Evolutionary conservation across 2,113 vertebrate genomes (phyloP).

Genomic region (Rhinolophus ferrumequinum): DNA sequence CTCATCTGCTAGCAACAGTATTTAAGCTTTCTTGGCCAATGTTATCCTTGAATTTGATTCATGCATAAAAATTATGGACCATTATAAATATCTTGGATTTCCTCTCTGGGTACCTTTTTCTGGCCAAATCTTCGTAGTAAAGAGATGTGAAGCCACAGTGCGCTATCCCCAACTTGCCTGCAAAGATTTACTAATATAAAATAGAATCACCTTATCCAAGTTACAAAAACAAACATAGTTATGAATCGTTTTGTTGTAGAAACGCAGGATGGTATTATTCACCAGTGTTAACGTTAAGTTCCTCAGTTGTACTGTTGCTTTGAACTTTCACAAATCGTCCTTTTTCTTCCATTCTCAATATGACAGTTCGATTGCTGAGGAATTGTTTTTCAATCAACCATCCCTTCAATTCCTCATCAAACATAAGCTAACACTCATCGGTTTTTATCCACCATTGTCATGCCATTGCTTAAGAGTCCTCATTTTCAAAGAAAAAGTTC

Average conservation of each 20-base stretch:
- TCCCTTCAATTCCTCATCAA: background rate
- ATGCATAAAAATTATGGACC: constrained; percentile 36
- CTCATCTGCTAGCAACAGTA: constrained; percentile 21
- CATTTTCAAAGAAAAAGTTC: constrained; percentile 22
- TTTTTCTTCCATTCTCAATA: constrained; percentile 11
- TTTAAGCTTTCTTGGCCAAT: constrained; percentile 43
- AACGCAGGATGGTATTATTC: background rate
- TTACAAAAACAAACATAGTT: background rate
- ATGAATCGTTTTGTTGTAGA: background rate
- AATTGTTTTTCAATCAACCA: background rate
- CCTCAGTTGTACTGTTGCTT: background rate
- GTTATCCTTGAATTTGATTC: constrained; percentile 61
- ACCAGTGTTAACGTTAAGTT: background rate
- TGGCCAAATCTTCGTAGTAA: constrained; percentile 17
- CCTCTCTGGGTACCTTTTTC: constrained; percentile 39
- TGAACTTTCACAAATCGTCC: background rate
- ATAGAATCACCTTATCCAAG: constrained; percentile 16
- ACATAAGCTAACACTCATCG: background rate
- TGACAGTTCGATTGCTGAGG: constrained; percentile 9
- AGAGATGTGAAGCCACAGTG: background rate
- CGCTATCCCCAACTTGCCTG: background rate
- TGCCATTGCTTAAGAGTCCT: background rate
- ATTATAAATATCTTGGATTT: constrained; percentile 52
- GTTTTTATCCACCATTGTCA: background rate
- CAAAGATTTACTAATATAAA: constrained; percentile 57